Evolutionary conservation across 2,113 vertebrate genomes (phyloP).

Genomic region (Lamprologus lemairii): DNA sequence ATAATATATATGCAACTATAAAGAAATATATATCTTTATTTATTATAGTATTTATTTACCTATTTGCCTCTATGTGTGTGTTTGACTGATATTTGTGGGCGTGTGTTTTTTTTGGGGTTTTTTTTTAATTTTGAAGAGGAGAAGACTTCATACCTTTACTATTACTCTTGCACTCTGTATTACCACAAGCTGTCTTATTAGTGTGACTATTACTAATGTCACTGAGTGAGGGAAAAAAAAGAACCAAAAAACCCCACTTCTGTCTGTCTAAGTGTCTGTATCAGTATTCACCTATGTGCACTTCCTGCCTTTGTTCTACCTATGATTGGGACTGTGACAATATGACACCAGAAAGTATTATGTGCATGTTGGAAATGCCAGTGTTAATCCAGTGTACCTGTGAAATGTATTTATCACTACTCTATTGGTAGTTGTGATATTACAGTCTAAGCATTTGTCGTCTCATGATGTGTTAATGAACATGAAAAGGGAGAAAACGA

Average conservation of each 20-base stretch:
- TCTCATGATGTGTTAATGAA: constrained; percentile 50
- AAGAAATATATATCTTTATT: background rate
- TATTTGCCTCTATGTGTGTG: constrained; percentile 27
- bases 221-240: constrained; percentile 13
- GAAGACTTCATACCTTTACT: constrained; percentile 25
- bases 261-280: constrained; percentile 60
- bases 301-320: constrained; percentile 42
- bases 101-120: constrained; percentile 26
- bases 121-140: constrained; percentile 36
- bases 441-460: constrained; percentile 45
- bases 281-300: constrained; percentile 52
- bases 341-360: constrained; percentile 64
- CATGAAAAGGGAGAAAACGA: constrained; percentile 18
- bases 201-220: constrained; percentile 51
- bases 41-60: constrained; percentile 49
- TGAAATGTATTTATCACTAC: constrained; percentile 67
- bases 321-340: constrained; percentile 52
- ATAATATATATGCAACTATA: background rate
- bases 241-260: background rate
- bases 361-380: constrained; percentile 68
- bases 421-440: constrained; percentile 50
- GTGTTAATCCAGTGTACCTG: constrained; percentile 61
- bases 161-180: constrained; percentile 58
- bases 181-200: constrained; percentile 47
- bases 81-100: constrained; percentile 40